These are phyloP conservation scores for Plagiodera versicolora DNA, from an alignment of 2,888 invertebrate genomes.

Conservation along the genomic window DNA sequence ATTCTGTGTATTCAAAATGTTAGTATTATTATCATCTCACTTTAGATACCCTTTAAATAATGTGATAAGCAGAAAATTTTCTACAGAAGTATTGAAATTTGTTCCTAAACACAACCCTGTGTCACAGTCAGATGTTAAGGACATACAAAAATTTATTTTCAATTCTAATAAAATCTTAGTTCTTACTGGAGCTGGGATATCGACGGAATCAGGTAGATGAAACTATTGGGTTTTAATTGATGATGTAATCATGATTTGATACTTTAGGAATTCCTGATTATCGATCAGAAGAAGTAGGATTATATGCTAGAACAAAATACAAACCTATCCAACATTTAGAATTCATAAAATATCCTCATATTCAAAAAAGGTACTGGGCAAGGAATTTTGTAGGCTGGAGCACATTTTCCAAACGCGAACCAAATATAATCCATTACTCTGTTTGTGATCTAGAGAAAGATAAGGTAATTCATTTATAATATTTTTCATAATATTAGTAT, in stretches of 20 bases:
- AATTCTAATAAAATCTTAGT: conserved; percentile 64
- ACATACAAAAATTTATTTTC: conserved; percentile 63
- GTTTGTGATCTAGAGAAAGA: conserved; percentile 71
- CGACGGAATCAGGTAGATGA: conserved; percentile 84
- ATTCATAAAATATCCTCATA: conserved; percentile 69
- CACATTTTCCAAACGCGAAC: conserved; percentile 74
- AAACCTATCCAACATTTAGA: conserved; percentile 87
- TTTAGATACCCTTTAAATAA: background rate
- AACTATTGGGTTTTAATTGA: too few species aligned
- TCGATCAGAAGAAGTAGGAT: conserved; percentile 86
- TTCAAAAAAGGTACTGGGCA: conserved; percentile 90
- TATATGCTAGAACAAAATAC: conserved; percentile 83
- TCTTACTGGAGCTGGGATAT: conserved; percentile 92
- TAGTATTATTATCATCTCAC: background rate
- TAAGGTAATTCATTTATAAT: conserved; percentile 38
- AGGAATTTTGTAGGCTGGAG: conserved; percentile 94
- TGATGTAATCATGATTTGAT: conserved; percentile 5
- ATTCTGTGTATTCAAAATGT: too few species aligned
- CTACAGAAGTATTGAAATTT: conserved; percentile 47
- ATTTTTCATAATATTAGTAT: too few species aligned
- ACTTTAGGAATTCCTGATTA: conserved; percentile 88
- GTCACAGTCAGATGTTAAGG: conserved; percentile 60
- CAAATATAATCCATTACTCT: conserved; percentile 77
- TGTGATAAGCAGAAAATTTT: conserved; percentile 9
- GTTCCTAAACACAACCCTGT: conserved; percentile 77